A percentile compares a stretch with the other conserved stretches of the same genome.
These are phyloP conservation scores for Drosophila insularis DNA, from an alignment of 1,140 invertebrate genomes.

Conservation along the genomic window DNA sequence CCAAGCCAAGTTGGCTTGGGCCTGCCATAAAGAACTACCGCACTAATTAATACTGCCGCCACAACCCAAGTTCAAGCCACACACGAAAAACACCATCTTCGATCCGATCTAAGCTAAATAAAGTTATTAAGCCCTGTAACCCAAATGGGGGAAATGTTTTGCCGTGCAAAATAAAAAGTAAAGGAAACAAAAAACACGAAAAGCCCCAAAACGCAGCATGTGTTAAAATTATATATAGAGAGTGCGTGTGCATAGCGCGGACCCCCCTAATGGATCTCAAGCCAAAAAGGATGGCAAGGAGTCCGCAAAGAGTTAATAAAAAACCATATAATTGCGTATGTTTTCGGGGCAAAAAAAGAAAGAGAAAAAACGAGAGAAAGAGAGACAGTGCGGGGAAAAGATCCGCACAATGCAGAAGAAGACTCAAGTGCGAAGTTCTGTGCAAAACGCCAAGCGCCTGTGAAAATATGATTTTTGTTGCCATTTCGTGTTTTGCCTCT, in stretches of 20 bases:
- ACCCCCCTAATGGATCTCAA: constrained; percentile 69
- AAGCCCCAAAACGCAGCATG: constrained; percentile 73
- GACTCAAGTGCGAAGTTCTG: constrained; percentile 76
- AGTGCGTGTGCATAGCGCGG: constrained; percentile 67
- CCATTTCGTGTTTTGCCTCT: constrained; percentile 61
- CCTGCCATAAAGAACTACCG: constrained; percentile 72
- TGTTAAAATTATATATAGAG: constrained; percentile 81
- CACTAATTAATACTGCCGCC: constrained; percentile 75
- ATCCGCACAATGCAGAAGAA: not conserved
- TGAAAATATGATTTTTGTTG: constrained; percentile 72
- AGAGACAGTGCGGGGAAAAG: not conserved
- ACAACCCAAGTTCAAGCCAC: constrained; percentile 36
- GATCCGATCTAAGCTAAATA: constrained; percentile 70
- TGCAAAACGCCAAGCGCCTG: constrained; percentile 79
- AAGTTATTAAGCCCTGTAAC: constrained; percentile 68
- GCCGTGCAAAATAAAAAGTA: constrained; percentile 47
- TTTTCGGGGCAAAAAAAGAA: constrained; percentile 44
- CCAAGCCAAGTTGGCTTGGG: constrained; percentile 13
- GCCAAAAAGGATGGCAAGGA: not conserved
- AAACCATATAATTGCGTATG: constrained; percentile 78
- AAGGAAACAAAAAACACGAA: constrained; percentile 28
- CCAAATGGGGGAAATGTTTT: constrained; percentile 62
- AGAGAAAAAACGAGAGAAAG: not conserved
- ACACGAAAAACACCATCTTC: constrained; percentile 40
- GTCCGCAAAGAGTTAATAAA: constrained; percentile 64